Evolutionary conservation across 2,113 vertebrate genomes (phyloP), one percentile per base, ranked within the genome.

Genomic region (Eretmochelys imbricata): DNA sequence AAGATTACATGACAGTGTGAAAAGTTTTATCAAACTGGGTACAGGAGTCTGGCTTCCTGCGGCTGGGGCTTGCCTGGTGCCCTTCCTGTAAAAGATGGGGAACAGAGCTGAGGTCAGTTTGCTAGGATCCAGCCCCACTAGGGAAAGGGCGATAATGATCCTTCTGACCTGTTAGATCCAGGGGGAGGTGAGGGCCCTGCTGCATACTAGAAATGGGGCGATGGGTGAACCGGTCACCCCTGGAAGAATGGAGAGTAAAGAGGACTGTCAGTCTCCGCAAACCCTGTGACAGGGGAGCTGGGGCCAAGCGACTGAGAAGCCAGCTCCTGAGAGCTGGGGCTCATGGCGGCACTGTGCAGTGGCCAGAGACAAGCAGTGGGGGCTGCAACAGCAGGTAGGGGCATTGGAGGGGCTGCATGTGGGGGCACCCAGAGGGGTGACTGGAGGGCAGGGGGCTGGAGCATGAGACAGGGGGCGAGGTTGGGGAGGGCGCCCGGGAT

Each of bases 211-310:
- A n/a, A 69, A n/a, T 69, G 35, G 65, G 65, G 16, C 13, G 8
- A 59, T 59, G 12, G 57, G 57, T 59, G 57, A 69, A 69, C 14
- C 8, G 8, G 6, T 10, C 17, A 17, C 31, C 62, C 35, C 17
- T n/a, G 65, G 65, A 69, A 20, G 65, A 69, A 2, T 14, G 29
- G 3, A 46, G 65, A 10, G 14, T 8, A 0, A 1, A 9, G 11
- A 48, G n/a, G 3, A 10, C 1, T 0, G 5, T 0, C 0, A 5
- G 10, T 10, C 22, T 27, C 12, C 31, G 0, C 0, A 1, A 1
- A 4, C n/a, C 11, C 1, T 4, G 20, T 6, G 24, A 14, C 24
- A 2, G 1, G 8, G 35, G 27, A 1, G 0, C 8, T 0, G 1
- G n/a, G 2, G 8, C 1, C 65, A 3, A 2, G 10, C 38, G 12